These are phyloP conservation scores for Lasioglossum pauxillum DNA, from an alignment of 2,888 invertebrate species.

Conservation along the genomic window DNA sequence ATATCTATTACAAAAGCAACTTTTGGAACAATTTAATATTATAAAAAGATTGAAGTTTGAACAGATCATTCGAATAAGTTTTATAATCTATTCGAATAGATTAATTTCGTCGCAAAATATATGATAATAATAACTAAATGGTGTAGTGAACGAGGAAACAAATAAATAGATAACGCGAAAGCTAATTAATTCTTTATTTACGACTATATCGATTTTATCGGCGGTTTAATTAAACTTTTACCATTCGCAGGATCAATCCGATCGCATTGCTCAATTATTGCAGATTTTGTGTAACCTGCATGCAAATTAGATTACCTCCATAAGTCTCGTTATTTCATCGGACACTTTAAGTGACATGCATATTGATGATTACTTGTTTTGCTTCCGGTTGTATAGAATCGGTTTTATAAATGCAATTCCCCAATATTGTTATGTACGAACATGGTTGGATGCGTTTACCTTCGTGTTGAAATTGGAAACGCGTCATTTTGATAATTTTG, in stretches of 20 bases:
- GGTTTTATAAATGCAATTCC: constrained; percentile 6
- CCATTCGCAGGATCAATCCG: not conserved
- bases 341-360: constrained; percentile 16
- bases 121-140: not conserved
- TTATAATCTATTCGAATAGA: not conserved
- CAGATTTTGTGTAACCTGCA: constrained; percentile 9
- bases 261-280: not conserved
- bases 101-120: not conserved
- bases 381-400: not conserved
- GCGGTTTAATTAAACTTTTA: constrained; percentile 24
- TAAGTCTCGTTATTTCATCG: constrained; percentile 20
- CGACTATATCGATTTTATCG: not conserved
- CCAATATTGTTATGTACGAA: constrained; percentile 2
- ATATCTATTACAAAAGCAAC: too few relatives aligned
- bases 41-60: too few relatives aligned
- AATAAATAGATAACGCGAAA: not conserved
- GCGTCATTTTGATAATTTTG: not conserved
- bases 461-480: not conserved
- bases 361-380: constrained; percentile 26
- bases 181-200: constrained; percentile 7
- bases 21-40: too few relatives aligned
- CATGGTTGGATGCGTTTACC: not conserved
- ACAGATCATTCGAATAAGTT: not conserved
- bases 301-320: constrained; percentile 1
- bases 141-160: not conserved